Evolutionary conservation across 2,113 vertebrate genomes (phyloP).

Genomic region (Aspiorhynchus laticeps): DNA sequence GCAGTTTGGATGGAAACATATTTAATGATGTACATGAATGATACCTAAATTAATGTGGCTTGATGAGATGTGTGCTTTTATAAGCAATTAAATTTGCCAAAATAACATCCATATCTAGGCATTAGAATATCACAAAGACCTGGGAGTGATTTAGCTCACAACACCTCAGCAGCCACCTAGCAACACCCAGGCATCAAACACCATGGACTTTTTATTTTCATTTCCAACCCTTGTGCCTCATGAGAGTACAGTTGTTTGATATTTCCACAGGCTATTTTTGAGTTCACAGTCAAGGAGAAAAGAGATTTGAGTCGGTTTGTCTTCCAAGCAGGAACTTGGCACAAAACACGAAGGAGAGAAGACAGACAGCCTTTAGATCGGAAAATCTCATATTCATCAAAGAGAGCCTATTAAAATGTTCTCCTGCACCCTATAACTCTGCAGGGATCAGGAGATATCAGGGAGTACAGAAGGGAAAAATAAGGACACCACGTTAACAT

Average conservation of each 20-base stretch:
- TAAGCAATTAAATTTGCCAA: not conserved
- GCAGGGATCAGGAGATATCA: constrained; percentile 23
- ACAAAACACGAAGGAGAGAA: constrained; percentile 29
- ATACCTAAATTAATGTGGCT: not conserved
- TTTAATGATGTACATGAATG: not conserved
- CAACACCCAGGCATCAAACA: not conserved
- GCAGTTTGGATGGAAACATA: not conserved
- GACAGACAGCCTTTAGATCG: constrained; percentile 17
- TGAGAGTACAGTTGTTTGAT: constrained; percentile 20
- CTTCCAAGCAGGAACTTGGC: constrained; percentile 29
- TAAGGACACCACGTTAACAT: constrained; percentile 38
- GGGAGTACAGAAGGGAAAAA: constrained; percentile 27
- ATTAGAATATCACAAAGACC: not conserved
- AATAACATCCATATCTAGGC: not conserved
- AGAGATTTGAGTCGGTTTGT: constrained; percentile 4
- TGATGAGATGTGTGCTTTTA: not conserved
- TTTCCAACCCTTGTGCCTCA: not conserved
- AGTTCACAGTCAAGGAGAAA: constrained; percentile 22
- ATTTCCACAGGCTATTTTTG: constrained; percentile 27
- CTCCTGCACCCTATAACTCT: constrained; percentile 30
- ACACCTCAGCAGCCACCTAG: not conserved
- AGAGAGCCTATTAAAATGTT: constrained; percentile 29
- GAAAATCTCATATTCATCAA: constrained; percentile 45
- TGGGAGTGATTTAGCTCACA: not conserved
- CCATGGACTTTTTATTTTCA: not conserved